These are phyloP conservation scores for Phyto melanocephala DNA, from an alignment of 2,888 invertebrate genomes.

Conservation along the genomic window DNA sequence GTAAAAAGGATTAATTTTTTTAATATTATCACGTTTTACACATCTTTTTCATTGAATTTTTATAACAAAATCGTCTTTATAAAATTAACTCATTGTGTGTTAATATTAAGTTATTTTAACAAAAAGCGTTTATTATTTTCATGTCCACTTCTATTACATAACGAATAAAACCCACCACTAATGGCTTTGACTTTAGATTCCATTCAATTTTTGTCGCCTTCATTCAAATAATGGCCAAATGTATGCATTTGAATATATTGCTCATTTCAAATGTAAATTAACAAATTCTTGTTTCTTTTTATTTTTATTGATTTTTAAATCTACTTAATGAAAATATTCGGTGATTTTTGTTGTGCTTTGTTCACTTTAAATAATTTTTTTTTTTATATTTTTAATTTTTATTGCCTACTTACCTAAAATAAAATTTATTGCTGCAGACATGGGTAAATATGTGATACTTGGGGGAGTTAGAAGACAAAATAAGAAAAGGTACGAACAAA, in stretches of 20 bases:
- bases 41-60: background rate
- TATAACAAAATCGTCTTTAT: background rate
- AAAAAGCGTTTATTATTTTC: background rate
- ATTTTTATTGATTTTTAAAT: conserved; percentile 50
- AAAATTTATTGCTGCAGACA: background rate
- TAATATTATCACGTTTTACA: background rate
- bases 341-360: background rate
- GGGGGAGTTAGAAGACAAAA: background rate
- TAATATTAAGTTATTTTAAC: background rate
- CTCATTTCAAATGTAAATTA: conserved; percentile 9
- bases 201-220: background rate
- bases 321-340: conserved; percentile 39
- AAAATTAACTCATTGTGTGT: background rate
- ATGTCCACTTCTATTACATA: conserved; percentile 11
- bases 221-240: background rate
- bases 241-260: background rate
- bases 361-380: conserved; percentile 8
- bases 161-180: conserved; percentile 27
- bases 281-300: conserved; percentile 18
- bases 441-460: background rate
- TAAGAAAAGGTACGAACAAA: no score
- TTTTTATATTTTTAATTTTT: conserved; percentile 21
- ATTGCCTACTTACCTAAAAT: conserved; percentile 1
- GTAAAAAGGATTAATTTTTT: background rate
- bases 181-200: conserved; percentile 20